Evolutionary conservation across 2,888 invertebrate species (phyloP).

Genomic region (Hypsopygia costalis): DNA sequence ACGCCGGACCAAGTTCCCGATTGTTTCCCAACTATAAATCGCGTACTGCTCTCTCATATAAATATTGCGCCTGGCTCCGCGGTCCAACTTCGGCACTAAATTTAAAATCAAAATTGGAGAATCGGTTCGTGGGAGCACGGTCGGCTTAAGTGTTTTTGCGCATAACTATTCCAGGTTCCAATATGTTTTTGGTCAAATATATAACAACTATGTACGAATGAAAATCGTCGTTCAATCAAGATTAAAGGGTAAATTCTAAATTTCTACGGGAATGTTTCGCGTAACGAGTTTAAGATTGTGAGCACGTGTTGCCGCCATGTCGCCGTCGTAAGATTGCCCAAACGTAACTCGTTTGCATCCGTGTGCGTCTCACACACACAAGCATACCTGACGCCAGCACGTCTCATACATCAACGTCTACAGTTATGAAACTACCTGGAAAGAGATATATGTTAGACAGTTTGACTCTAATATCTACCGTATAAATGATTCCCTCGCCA

Average conservation of each 20-base stretch:
- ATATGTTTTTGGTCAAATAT: conserved; percentile 30
- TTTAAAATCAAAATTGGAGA: conserved; percentile 67
- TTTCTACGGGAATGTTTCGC: conserved; percentile 52
- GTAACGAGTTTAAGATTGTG: conserved; percentile 72
- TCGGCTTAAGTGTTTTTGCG: conserved; percentile 34
- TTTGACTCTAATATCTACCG: conserved; percentile 29
- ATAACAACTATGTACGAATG: conserved; percentile 46
- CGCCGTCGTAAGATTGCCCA: conserved; percentile 51
- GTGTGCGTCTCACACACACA: conserved; percentile 29
- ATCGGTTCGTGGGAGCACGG: conserved; percentile 36
- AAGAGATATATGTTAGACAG: conserved; percentile 56
- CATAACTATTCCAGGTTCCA: conserved; percentile 16
- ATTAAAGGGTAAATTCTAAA: conserved; percentile 62
- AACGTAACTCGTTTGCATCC: conserved; percentile 47
- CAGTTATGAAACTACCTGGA: conserved; percentile 60
- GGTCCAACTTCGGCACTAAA: conserved; percentile 65
- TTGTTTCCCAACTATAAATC: conserved; percentile 76
- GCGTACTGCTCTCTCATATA: conserved; percentile 64
- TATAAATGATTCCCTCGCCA: conserved; percentile 22
- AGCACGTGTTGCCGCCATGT: conserved; percentile 56
- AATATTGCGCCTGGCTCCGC: conserved; percentile 57
- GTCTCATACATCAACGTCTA: conserved; percentile 64
- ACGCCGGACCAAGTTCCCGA: conserved; percentile 69
- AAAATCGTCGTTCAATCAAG: conserved; percentile 41
- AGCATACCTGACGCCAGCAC: conserved; percentile 25